phyloP scores from a whole-genome alignment of 1,140 invertebrate species.

The Cherax destructor region DNA sequence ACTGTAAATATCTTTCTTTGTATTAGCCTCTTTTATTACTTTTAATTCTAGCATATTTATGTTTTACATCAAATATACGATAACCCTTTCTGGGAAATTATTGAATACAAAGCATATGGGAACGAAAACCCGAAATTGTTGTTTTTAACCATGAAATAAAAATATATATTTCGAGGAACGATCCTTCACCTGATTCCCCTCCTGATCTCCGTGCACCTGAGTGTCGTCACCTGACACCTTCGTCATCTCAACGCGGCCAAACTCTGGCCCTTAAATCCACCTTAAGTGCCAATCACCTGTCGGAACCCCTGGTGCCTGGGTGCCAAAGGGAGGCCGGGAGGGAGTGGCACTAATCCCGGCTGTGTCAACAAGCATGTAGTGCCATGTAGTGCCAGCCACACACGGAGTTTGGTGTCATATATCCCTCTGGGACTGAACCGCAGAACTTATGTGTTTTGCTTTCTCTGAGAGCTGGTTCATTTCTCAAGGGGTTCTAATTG shows the following conservation, averaged over 20 bases:
- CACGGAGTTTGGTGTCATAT: not conserved
- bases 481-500: too few species aligned
- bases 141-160: too few species aligned
- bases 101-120: too few species aligned
- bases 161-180: not conserved
- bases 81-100: too few species aligned
- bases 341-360: constrained; percentile 9
- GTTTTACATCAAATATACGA: too few species aligned
- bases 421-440: not conserved
- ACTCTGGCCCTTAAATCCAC: not conserved
- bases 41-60: too few species aligned
- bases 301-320: not conserved
- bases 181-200: not conserved
- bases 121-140: too few species aligned
- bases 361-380: constrained; percentile 24
- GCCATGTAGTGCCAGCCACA: constrained; percentile 26
- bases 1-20: too few species aligned
- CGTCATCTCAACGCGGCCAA: not conserved
- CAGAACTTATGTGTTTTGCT: too few species aligned
- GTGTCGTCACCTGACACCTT: not conserved
- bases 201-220: not conserved
- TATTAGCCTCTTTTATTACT: too few species aligned
- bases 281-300: constrained; percentile 34
- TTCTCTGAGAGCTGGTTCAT: too few species aligned
- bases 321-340: not conserved